Base-by-base conservation (phyloP, 1,140 invertebrate species). In the Sinella curviseta region DNA sequence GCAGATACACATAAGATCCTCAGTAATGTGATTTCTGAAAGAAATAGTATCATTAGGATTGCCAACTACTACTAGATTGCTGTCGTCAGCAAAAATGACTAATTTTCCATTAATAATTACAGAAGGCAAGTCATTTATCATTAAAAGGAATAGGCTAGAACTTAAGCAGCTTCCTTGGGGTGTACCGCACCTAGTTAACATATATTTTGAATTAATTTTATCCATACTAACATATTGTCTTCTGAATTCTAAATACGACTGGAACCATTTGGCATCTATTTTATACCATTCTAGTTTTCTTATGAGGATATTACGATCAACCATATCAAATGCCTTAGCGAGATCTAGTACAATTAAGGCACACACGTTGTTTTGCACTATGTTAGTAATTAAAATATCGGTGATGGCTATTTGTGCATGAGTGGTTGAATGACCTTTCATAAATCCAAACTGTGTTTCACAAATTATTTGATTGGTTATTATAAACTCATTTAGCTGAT, bases 361-460 rank as follows among this genome's bases (percentile, higher is more conserved):
- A 33, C 28, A 30, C 26, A 70, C 1, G 26, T 70, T 33, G 24
- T 33, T 33, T 12, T 70, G 30, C 12, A 14, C 8, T 1, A 70
- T 8, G 8, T 8, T 14, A 14, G 1, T 14, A 2, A 12, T 3
- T 1, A 70, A 2, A 17, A 16, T 8, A n/a, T 70, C 14, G 2
- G 8, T 14, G 24, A 70, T 33, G 12, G 12, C 12, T 1, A 70
- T 24, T 70, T 70, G 26, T 31, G 28, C 26, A 3, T 31, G 65
- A 3, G 8, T 8, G 4, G 65, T 33, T 31, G 26, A 31, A 33
- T 33, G 65, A 24, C 8, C 12, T 30, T 8, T 8, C 3, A 8
- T 24, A 33, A 70, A 70, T 70, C 65, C 65, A 33, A 70, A 70
- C 24, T 70, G 65, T 3, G 8, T 33, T 31, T 70, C 31, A 70